Percentiles rank a stretch among this genome's conserved stretches.
phyloP scores from a whole-genome alignment of 92 coral and sea anemone species.

The Epizoanthus rinbou region DNA sequence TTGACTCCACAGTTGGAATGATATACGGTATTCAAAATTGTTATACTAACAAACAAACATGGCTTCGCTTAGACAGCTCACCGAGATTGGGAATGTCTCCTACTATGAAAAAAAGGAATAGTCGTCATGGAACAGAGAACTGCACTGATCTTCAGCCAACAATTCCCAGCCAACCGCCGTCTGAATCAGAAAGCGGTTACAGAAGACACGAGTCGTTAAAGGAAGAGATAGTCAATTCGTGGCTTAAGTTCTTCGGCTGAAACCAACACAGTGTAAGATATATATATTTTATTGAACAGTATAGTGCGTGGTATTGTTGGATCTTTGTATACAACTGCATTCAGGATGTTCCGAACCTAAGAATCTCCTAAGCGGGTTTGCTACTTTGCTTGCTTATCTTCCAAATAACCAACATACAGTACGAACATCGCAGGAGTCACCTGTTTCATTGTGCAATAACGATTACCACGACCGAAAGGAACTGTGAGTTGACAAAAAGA shows the following conservation, averaged over 20 bases:
- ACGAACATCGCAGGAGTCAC: too few species aligned
- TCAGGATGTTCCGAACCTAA: too few species aligned
- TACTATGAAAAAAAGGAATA: neutral
- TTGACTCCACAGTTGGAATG: neutral
- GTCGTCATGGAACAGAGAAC: too few species aligned
- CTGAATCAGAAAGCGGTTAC: neutral
- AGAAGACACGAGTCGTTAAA: neutral
- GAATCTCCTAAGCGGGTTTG: too few species aligned
- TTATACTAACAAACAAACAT: neutral
- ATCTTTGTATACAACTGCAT: neutral
- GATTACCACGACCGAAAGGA: too few species aligned
- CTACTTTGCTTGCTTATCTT: too few species aligned
- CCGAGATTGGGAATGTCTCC: neutral
- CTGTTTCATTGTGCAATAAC: too few species aligned
- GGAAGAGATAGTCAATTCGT: constrained; percentile 20
- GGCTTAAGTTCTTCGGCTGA: constrained; percentile 33
- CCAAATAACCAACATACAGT: too few species aligned
- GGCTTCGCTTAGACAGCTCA: neutral
- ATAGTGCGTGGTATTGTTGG: neutral
- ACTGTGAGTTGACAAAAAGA: too few species aligned
- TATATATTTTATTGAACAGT: too few species aligned
- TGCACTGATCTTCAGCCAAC: neutral
- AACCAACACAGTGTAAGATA: neutral
- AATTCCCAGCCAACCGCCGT: neutral
- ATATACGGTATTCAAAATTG: neutral